Evolutionary conservation across 2,888 invertebrate species (phyloP).

Genomic region (Lycocerus yunnanus): DNA sequence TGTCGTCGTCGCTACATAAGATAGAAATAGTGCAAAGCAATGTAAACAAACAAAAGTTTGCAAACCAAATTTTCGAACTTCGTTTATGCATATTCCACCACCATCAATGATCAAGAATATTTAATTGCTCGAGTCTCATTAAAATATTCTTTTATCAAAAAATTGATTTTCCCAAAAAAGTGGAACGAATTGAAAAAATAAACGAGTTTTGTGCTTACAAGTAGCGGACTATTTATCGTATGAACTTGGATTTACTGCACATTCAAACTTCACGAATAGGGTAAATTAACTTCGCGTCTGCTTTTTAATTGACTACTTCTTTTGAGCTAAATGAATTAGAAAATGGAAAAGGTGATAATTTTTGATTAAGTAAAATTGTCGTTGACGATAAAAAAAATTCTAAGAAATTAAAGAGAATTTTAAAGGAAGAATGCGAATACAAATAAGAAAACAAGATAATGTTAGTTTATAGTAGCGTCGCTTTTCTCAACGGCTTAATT

Average conservation of each 20-base stretch:
- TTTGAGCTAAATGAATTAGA: constrained; percentile 26
- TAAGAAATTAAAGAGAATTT: constrained; percentile 5
- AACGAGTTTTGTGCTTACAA: not conserved
- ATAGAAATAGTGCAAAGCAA: no score
- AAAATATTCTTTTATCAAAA: not conserved
- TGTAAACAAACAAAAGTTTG: no score
- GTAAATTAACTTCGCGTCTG: constrained; percentile 23
- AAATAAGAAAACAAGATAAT: constrained; percentile 27
- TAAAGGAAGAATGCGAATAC: constrained; percentile 11
- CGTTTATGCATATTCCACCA: no score
- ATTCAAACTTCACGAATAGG: constrained; percentile 23
- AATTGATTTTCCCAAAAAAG: not conserved
- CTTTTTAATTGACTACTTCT: constrained; percentile 30
- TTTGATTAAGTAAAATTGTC: constrained; percentile 20
- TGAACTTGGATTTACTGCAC: constrained; percentile 22
- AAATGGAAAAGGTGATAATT: constrained; percentile 27
- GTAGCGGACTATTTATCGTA: constrained; percentile 13
- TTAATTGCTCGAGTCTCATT: not conserved
- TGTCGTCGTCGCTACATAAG: no score
- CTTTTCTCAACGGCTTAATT: constrained; percentile 16
- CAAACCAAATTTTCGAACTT: no score
- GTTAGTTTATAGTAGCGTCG: constrained; percentile 15
- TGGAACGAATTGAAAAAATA: not conserved
- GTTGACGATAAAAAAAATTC: constrained; percentile 11
- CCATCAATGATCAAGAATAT: no score